Conservation (phyloP, 2,113 vertebrate genomes). For the Myodes glareolus region DNA sequence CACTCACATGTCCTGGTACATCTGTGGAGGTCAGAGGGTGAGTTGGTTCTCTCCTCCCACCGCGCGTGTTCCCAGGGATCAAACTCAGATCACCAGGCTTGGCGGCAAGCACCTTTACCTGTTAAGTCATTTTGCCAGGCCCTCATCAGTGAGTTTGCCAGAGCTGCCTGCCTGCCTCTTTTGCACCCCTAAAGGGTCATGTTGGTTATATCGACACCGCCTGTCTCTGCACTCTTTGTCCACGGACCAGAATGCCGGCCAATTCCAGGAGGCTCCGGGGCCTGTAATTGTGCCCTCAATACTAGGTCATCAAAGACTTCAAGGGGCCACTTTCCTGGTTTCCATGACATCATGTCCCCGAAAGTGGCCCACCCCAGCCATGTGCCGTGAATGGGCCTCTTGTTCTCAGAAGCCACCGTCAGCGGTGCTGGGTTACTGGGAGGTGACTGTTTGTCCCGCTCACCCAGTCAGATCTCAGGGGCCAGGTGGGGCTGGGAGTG, state of each 20-base stretch:
- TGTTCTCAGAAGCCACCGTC: constrained; percentile 81
- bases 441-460: neutral
- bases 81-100: neutral
- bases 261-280: neutral
- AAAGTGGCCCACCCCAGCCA: constrained; percentile 76
- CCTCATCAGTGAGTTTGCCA: neutral
- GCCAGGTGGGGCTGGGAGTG: neutral
- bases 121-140: neutral
- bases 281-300: constrained; percentile 1
- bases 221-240: neutral
- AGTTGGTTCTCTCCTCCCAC: neutral
- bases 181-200: neutral
- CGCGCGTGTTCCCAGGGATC: neutral
- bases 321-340: constrained; percentile 69
- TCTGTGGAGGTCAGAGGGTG: neutral
- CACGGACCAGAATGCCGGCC: neutral
- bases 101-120: neutral
- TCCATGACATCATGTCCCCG: constrained; percentile 86
- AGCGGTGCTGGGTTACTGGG: constrained; percentile 68
- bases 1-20: too few species aligned
- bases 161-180: neutral
- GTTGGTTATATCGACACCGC: neutral
- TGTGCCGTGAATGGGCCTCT: constrained; percentile 81
- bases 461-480: neutral
- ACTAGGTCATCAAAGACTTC: constrained; percentile 50